Evolutionary conservation across 2,113 vertebrate species (phyloP), one percentile per base, ranked within the genome.

Genomic region (Myrmecophaga tridactyla): DNA sequence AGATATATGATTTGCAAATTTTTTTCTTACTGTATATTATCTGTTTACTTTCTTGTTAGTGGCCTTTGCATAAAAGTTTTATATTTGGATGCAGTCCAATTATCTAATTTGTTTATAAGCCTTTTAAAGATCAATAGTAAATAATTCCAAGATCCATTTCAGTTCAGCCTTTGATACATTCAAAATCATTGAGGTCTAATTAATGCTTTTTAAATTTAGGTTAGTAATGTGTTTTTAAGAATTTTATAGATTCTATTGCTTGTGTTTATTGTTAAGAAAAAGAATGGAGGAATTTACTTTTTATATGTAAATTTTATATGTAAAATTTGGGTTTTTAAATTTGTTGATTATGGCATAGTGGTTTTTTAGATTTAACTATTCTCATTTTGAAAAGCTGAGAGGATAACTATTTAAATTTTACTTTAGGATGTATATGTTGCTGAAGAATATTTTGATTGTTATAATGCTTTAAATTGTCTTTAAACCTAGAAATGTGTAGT

Each of bases 151-250:
- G 15, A 11, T 92, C 21, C 87, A 21, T 84, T 87, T 94, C n/a
- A 62, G 29, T 5, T n/a, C 11, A 46, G 15, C 39, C 8, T 87
- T 93, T 88, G n/a, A 92, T 69, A 53, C 31, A 53, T 96, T 70
- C 34, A 53, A 84, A 90, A 75, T 82, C 63, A 94, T 3, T 83
- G 20, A 69, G 21, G 77, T 65, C 14, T 86, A 86, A 48, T 31
- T 89, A 92, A 53, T 73, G 7, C n/a, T 48, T 86, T 92, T 80
- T 83, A 92, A 31, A 25, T 87, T 70, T 90, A 87, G 17, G 31
- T 89, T 53, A 76, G 46, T 92, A 86, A n/a, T 15, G 6, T 86
- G 58, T 63, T 86, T 56, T 72, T 46, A 51, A 60, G 27, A 75
- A 13, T 88, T 63, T 72, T 39, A 20, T 69, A 9, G n/a, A 73